phyloP scores from a whole-genome alignment of 2,888 invertebrate species.

The Tiliacea citrago region DNA sequence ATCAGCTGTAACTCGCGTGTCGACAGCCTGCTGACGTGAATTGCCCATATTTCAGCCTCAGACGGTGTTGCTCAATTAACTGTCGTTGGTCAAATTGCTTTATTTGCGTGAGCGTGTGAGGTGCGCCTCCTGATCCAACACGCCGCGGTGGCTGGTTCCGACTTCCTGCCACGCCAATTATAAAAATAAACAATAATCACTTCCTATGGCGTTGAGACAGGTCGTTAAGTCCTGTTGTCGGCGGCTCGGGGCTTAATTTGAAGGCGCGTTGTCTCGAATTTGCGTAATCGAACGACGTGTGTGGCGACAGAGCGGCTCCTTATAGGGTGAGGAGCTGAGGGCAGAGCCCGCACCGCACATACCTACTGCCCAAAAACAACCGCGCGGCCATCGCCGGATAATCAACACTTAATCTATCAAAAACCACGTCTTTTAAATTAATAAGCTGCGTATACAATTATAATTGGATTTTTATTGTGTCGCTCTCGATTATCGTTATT shows the following conservation, averaged over 20 bases:
- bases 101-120: slow-evolving; percentile 81
- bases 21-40: slow-evolving; percentile 66
- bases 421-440: slow-evolving; percentile 56
- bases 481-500: slow-evolving; percentile 30
- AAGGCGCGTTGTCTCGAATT: slow-evolving; percentile 80
- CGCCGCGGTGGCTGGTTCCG: slow-evolving; percentile 65
- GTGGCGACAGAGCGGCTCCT: slow-evolving; percentile 77
- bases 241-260: slow-evolving; percentile 81
- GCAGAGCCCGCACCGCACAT: slow-evolving; percentile 57
- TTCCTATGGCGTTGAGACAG: slow-evolving; percentile 83
- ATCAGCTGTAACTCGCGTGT: slow-evolving; percentile 56
- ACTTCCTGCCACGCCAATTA: slow-evolving; percentile 87
- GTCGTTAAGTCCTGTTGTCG: slow-evolving; percentile 78
- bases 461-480: slow-evolving; percentile 29
- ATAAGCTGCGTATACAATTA: slow-evolving; percentile 20
- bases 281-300: slow-evolving; percentile 85
- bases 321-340: slow-evolving; percentile 79
- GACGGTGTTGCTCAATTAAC: slow-evolving; percentile 72
- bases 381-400: slow-evolving; percentile 62
- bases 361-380: slow-evolving; percentile 45
- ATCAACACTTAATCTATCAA: slow-evolving; percentile 73
- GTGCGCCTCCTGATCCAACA: slow-evolving; percentile 65
- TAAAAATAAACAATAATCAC: slow-evolving; percentile 89
- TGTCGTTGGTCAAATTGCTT: slow-evolving; percentile 80
- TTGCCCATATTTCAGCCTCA: slow-evolving; percentile 69